Evolutionary conservation across 1,140 invertebrate genomes (phyloP).

Genomic region (Neodiprion lecontei): DNA sequence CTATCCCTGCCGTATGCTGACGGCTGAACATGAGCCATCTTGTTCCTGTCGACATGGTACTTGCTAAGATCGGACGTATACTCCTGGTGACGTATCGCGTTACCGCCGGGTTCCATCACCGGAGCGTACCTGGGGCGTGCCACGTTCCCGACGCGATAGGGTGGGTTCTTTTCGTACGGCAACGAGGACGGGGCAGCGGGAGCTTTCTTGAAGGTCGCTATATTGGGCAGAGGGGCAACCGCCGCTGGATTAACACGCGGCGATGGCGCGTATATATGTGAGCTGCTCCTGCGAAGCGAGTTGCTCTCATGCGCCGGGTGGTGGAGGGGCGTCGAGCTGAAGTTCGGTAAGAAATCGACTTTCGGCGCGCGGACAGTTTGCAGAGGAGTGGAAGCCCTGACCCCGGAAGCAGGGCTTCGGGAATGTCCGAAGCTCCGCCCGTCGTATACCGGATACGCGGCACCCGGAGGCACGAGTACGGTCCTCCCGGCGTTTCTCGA

Average conservation of each 20-base stretch:
- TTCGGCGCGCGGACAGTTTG: slow-evolving; percentile 67
- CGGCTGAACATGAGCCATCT: slow-evolving; percentile 21
- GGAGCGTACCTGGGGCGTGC: slow-evolving; percentile 11
- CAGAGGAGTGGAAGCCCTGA: slow-evolving; percentile 47
- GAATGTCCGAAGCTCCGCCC: slow-evolving; percentile 34
- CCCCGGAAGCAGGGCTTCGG: slow-evolving; percentile 24
- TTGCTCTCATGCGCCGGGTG: slow-evolving; percentile 38
- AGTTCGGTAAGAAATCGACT: slow-evolving; percentile 75
- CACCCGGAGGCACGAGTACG: slow-evolving; percentile 45
- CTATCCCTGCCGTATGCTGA: slow-evolving; percentile 24
- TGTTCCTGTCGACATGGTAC: slow-evolving; percentile 38
- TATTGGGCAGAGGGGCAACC: slow-evolving; percentile 45
- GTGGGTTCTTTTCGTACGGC: slow-evolving; percentile 37
- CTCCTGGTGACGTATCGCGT: slow-evolving; percentile 38
- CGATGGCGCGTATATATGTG: slow-evolving; percentile 35
- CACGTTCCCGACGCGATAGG: slow-evolving; percentile 13
- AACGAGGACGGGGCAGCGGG: slow-evolving; percentile 37
- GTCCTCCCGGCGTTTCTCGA: slow-evolving; percentile 43
- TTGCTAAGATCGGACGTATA: slow-evolving; percentile 45
- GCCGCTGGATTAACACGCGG: slow-evolving; percentile 35
- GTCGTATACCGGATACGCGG: slow-evolving; percentile 43
- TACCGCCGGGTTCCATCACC: slow-evolving; percentile 29
- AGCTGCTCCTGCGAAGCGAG: slow-evolving; percentile 34
- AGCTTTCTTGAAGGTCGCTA: slow-evolving; percentile 56
- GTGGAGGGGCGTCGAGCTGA: slow-evolving; percentile 58